Evolutionary conservation across 2,113 vertebrate genomes (phyloP).

Genomic region (Struthidea cinerea): DNA sequence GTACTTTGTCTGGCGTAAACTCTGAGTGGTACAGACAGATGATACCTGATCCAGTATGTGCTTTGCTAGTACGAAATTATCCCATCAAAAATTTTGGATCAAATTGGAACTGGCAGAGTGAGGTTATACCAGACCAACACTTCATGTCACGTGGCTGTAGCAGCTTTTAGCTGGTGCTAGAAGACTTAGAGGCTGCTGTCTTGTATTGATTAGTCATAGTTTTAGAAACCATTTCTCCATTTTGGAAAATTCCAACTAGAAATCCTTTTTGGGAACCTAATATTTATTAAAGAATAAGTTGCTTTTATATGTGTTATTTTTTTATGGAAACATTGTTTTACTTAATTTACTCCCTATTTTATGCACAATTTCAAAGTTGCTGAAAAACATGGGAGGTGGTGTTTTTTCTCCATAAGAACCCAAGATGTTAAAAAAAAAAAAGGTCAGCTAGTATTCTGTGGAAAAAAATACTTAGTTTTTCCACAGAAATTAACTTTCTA

Average conservation of each 20-base stretch:
- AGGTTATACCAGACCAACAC: background rate
- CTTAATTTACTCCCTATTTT: background rate
- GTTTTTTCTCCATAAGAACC: background rate
- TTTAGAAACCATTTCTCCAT: background rate
- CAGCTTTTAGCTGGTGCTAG: background rate
- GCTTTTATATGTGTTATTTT: background rate
- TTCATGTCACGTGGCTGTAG: background rate
- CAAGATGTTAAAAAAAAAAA: background rate
- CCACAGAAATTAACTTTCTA: background rate
- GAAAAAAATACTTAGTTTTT: background rate
- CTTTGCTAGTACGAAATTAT: background rate
- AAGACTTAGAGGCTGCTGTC: background rate
- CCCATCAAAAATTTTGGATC: background rate
- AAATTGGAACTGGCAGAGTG: background rate
- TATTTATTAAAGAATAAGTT: background rate
- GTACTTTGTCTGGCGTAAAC: background rate
- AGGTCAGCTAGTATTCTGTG: background rate
- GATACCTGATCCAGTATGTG: background rate
- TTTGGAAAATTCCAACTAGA: background rate
- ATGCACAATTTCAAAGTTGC: background rate
- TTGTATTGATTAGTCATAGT: background rate
- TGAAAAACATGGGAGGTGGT: background rate
- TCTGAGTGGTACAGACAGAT: background rate
- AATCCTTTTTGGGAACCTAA: background rate
- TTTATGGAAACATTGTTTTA: background rate